Percentiles rank a stretch among this genome's conserved stretches.
phyloP scores from a whole-genome alignment of 2,113 vertebrate species.

The Siniperca chuatsi region DNA sequence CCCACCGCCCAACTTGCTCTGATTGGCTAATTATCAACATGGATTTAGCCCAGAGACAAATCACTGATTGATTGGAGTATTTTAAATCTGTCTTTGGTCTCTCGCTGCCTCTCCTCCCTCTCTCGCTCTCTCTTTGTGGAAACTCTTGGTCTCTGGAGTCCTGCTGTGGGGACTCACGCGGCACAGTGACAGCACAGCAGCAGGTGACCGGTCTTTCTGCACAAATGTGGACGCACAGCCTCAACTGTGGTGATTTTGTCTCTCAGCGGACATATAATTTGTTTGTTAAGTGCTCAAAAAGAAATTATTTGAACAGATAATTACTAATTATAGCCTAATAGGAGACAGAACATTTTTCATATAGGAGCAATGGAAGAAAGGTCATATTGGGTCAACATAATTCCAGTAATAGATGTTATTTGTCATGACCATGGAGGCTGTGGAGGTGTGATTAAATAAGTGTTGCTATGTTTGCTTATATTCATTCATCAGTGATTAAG shows the following conservation, averaged over 20 bases:
- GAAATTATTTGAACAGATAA: constrained; percentile 72
- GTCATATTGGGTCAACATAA: constrained; percentile 74
- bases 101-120: constrained; percentile 56
- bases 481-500: constrained; percentile 82
- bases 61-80: constrained; percentile 85
- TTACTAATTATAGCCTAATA: constrained; percentile 75
- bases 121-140: constrained; percentile 36
- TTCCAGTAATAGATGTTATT: constrained; percentile 82
- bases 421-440: constrained; percentile 62
- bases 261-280: constrained; percentile 73
- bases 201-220: constrained; percentile 55
- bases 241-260: constrained; percentile 52
- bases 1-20: constrained; percentile 64
- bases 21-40: constrained; percentile 85
- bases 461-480: constrained; percentile 70
- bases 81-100: constrained; percentile 74
- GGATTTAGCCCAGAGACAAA: constrained; percentile 81
- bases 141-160: constrained; percentile 51
- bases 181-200: constrained; percentile 43
- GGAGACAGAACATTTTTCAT: constrained; percentile 71
- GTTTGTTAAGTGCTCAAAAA: constrained; percentile 63
- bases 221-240: constrained; percentile 62
- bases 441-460: constrained; percentile 73
- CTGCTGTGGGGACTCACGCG: constrained; percentile 39
- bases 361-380: constrained; percentile 49